phyloP scores from a whole-genome alignment of 2,797 vertebrate genomes.

The Acanthiza pusilla region DNA sequence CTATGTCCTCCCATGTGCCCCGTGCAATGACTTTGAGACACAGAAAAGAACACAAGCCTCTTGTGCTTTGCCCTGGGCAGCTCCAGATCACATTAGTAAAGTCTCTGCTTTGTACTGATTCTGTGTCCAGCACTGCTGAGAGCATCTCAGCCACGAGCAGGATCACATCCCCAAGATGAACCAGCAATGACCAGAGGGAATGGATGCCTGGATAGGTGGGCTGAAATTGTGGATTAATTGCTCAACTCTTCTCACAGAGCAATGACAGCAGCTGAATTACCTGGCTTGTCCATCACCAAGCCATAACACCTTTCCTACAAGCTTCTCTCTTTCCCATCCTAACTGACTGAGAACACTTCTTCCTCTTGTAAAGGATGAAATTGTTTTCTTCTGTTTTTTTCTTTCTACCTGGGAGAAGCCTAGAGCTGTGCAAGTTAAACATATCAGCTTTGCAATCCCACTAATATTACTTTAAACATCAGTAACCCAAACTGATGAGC shows the following conservation, averaged over 20 bases:
- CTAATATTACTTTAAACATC: background rate
- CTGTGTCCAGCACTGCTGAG: background rate
- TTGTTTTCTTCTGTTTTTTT: background rate
- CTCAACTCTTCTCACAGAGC: background rate
- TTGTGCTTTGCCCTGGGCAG: background rate
- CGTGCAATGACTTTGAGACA: background rate
- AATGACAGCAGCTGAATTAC: background rate
- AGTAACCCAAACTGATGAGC: background rate
- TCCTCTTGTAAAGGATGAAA: background rate
- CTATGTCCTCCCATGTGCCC: background rate
- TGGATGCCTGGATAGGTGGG: background rate
- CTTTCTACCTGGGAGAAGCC: background rate
- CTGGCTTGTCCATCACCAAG: background rate
- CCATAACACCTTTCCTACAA: background rate
- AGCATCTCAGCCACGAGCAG: background rate
- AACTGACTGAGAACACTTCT: background rate
- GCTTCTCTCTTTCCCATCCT: background rate
- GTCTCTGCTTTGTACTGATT: background rate
- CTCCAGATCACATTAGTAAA: background rate
- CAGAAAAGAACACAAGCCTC: background rate
- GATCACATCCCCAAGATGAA: background rate
- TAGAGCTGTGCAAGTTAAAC: background rate
- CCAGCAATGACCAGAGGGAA: background rate
- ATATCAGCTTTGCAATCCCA: background rate
- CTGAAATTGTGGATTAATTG: background rate